Evolutionary conservation across 2,113 vertebrate species (phyloP).

Genomic region (Sialia sialis): DNA sequence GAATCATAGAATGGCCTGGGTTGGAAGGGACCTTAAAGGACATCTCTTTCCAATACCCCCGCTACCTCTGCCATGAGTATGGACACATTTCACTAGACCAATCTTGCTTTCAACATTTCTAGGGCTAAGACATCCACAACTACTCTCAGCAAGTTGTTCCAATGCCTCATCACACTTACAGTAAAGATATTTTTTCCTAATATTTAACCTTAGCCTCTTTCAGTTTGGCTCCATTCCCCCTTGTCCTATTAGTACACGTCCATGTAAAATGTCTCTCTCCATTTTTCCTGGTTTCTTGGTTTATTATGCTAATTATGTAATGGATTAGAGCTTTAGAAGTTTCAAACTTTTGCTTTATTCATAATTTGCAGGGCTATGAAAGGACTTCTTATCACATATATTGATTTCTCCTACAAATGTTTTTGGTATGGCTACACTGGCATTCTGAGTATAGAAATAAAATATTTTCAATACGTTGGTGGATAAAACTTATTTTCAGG

Average conservation of each 20-base stretch:
- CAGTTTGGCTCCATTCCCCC: background rate
- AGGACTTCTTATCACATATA: fast-evolving
- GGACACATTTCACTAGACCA: background rate
- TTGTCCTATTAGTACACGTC: background rate
- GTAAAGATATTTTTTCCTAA: background rate
- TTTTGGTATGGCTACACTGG: background rate
- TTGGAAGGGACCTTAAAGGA: background rate
- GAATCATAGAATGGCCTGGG: background rate
- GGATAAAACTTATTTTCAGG: background rate
- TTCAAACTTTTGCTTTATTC: background rate
- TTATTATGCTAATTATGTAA: background rate
- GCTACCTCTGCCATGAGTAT: background rate
- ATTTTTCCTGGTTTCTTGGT: background rate
- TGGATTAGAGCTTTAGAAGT: background rate
- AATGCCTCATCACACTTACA: background rate
- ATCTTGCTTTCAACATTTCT: background rate
- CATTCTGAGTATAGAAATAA: background rate
- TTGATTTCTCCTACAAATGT: background rate
- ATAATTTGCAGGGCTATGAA: background rate
- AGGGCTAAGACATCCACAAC: background rate
- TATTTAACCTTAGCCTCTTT: background rate
- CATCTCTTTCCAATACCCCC: background rate
- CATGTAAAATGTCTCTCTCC: background rate
- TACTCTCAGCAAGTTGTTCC: background rate
- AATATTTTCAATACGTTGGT: background rate